Percentiles rank a stretch among this genome's conserved stretches.
Conservation (phyloP, 2,888 invertebrate species). For the Rhagonycha fulva region DNA sequence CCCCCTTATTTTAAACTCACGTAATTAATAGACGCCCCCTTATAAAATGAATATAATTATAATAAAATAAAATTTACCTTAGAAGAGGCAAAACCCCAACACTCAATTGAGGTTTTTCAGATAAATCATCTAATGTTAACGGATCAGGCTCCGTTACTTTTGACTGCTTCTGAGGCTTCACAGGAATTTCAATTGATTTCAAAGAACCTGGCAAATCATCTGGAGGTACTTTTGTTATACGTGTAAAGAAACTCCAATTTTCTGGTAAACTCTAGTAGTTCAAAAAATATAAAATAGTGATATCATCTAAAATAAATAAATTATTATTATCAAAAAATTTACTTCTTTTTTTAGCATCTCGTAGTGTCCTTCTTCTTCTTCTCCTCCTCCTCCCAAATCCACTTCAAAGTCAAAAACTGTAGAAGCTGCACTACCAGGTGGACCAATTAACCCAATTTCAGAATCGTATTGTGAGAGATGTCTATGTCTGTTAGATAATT, state of each 20-base stretch:
- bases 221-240: background rate
- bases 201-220: background rate
- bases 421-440: background rate
- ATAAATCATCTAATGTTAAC: background rate
- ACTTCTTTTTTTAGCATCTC: background rate
- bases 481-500: background rate
- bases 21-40: too few species aligned
- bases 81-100: background rate
- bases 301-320: background rate
- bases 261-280: background rate
- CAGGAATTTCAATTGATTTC: background rate
- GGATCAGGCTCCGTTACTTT: background rate
- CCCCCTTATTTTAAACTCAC: too few species aligned
- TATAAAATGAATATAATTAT: too few species aligned
- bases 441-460: background rate
- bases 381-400: background rate
- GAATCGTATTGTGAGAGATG: background rate
- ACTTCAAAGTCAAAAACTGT: background rate
- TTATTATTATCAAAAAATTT: background rate
- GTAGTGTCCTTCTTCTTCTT: background rate
- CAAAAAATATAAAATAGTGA: background rate
- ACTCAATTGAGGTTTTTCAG: background rate
- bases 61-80: background rate
- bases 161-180: background rate
- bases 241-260: background rate